Base-by-base conservation (phyloP, 2,888 invertebrate genomes). In the Electrophaes corylata region DNA sequence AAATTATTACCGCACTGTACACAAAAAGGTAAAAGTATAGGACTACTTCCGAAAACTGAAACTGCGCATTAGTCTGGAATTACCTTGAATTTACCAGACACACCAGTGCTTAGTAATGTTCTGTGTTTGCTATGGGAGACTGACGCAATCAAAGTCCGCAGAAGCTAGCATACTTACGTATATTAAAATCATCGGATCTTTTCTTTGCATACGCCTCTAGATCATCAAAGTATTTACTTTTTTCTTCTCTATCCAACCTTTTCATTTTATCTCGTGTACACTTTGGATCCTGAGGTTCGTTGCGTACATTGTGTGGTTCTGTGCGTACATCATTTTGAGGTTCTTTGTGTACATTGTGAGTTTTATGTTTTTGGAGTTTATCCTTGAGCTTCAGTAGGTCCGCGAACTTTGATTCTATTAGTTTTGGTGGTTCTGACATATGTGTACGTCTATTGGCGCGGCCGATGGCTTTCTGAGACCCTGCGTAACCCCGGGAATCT, bases 311-410 rank as follows among this genome's bases (percentile, higher is more conserved):
- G 10, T n/a, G n/a, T n/a, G 5, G 6, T 26, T 26, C 26, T 10
- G 6, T 26, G 6, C 10, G 26, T 26, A 35, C 35, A 33, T 12
- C 11, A n/a, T 31, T 33, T 35, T 12, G 12, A 12, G 33, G 4
- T 14, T 35, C 35, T 35, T 5, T 12, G 12, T 35, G 35, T 16
- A 37, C 10, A 16, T 41, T 41, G 1, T 23, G 41, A 14, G 8
- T 8, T 14, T 29, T 29, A 0, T 44, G 11, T 11, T 5, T 14
- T 31, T 4, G 48, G n/a, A 11, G 12, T 35, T 26, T 48, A 4
- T 55, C 35, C 12, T 35, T 48, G 1, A 43, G 35, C 19, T 48
- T 37, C 0, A 55, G 11, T 6, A 48, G 26, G 5, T 52, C 12
- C 1, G 37, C 29, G 3, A 43, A 37, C 37, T 26, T 37, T 1